Evolutionary conservation across 2,113 vertebrate genomes (phyloP).

Genomic region (Brachyhypopomus occidentalis): DNA sequence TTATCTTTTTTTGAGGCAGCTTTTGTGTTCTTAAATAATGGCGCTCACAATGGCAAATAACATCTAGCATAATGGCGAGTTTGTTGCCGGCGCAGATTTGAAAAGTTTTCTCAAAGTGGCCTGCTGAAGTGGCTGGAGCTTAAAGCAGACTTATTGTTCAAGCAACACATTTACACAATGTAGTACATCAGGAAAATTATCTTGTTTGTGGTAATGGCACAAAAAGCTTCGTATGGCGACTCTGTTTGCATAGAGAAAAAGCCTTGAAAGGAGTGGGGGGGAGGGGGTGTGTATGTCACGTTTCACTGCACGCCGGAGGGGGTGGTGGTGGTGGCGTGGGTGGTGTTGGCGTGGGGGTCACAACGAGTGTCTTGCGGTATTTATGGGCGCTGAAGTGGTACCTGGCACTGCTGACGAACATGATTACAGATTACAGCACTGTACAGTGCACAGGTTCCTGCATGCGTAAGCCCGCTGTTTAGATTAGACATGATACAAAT

Average conservation of each 20-base stretch:
- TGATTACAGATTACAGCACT: background rate
- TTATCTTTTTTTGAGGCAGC: slow-evolving; percentile 48
- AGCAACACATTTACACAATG: slow-evolving; percentile 42
- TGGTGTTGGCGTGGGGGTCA: background rate
- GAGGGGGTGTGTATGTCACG: slow-evolving; percentile 14
- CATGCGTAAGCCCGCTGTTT: background rate
- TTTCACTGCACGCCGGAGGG: background rate
- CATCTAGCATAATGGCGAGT: slow-evolving; percentile 46
- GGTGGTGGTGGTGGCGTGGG: background rate
- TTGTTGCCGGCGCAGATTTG: slow-evolving; percentile 41
- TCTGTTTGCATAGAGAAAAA: background rate
- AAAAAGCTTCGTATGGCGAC: slow-evolving; percentile 24
- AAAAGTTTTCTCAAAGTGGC: slow-evolving; percentile 42
- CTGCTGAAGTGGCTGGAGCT: slow-evolving; percentile 34
- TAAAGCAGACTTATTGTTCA: slow-evolving; percentile 43
- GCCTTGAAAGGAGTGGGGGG: slow-evolving; percentile 23
- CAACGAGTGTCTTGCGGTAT: background rate
- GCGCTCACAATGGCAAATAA: slow-evolving; percentile 51
- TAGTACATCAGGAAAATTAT: slow-evolving; percentile 38
- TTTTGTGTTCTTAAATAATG: slow-evolving; percentile 50
- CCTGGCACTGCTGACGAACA: background rate
- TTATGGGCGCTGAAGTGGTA: background rate
- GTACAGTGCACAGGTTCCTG: background rate
- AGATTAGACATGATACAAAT: background rate
- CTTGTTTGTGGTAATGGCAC: slow-evolving; percentile 40